Evolutionary conservation across 2,888 invertebrate genomes (phyloP).

Genomic region (Strigamia crassipes): DNA sequence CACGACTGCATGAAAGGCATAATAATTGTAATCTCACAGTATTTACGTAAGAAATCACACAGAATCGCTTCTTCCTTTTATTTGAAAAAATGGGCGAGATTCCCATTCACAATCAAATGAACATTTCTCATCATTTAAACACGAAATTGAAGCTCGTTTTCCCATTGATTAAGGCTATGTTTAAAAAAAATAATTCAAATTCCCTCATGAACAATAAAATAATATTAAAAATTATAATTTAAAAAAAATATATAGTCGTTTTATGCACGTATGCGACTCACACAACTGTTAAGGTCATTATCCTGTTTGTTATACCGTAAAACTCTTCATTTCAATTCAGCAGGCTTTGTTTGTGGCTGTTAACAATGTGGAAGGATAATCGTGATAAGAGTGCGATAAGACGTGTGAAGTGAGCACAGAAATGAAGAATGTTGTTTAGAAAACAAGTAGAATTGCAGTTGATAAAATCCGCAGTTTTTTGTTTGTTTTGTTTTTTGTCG

Average conservation of each 20-base stretch:
- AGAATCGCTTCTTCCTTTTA: not conserved
- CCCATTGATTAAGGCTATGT: not conserved
- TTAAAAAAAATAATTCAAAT: not conserved
- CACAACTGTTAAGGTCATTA: not conserved
- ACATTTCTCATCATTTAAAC: not conserved
- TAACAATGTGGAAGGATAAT: not conserved
- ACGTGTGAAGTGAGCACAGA: not conserved
- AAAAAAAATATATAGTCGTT: not conserved
- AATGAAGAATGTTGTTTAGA: not conserved
- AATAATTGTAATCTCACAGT: not conserved
- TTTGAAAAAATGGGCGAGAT: not conserved
- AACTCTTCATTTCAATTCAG: not conserved
- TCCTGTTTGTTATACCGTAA: not conserved
- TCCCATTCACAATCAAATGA: not conserved
- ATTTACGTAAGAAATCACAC: not conserved
- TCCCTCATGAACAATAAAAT: not conserved
- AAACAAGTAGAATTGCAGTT: no score
- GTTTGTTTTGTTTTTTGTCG: no score
- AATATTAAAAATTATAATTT: not conserved
- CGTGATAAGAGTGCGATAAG: not conserved
- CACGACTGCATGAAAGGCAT: not conserved
- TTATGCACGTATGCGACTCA: not conserved
- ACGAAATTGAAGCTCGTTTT: not conserved
- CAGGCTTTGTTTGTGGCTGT: not conserved
- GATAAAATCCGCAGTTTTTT: no score